Percentiles rank a stretch among this genome's conserved stretches.
These are phyloP conservation scores for Epizoanthus rinbou DNA, from an alignment of 92 coral and sea anemone genomes.

Conservation along the genomic window DNA sequence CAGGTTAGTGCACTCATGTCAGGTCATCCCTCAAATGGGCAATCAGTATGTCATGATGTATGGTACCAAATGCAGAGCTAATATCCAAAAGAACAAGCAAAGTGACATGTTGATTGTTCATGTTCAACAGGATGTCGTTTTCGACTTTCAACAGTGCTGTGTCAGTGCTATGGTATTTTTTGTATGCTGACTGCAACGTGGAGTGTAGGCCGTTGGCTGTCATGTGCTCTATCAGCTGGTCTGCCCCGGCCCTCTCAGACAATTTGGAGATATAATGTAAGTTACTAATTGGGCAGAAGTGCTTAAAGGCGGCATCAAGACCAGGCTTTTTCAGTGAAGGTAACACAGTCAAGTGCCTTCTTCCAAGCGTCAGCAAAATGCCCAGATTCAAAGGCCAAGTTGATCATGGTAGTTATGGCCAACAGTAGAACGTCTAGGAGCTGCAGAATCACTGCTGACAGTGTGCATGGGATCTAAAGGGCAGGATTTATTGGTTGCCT, in stretches of 20 bases:
- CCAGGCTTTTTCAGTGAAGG: conserved; percentile 57
- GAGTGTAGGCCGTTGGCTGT: conserved; percentile 32
- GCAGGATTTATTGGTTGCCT: conserved; percentile 32
- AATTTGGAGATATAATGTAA: conserved; percentile 46
- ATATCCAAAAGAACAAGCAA: no score
- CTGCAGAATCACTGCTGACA: no score
- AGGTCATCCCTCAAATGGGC: no score
- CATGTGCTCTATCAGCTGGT: conserved; percentile 49
- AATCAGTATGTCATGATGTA: no score
- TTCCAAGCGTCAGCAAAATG: no score
- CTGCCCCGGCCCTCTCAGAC: conserved; percentile 52
- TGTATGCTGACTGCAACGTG: conserved; percentile 40
- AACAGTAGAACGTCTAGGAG: no score
- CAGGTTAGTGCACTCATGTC: not conserved
- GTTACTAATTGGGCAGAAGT: conserved; percentile 61
- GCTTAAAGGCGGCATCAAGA: conserved; percentile 48
- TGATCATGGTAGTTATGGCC: no score
- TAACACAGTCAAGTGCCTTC: not conserved
- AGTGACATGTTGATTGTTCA: no score
- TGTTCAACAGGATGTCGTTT: not conserved
- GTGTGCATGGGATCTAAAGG: conserved; percentile 13
- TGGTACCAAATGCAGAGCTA: no score
- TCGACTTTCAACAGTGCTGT: no score
- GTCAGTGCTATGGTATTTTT: conserved; percentile 31
- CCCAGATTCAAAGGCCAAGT: no score